Evolutionary conservation across 2,113 vertebrate genomes (phyloP).

Genomic region (Lipotes vexillifer): DNA sequence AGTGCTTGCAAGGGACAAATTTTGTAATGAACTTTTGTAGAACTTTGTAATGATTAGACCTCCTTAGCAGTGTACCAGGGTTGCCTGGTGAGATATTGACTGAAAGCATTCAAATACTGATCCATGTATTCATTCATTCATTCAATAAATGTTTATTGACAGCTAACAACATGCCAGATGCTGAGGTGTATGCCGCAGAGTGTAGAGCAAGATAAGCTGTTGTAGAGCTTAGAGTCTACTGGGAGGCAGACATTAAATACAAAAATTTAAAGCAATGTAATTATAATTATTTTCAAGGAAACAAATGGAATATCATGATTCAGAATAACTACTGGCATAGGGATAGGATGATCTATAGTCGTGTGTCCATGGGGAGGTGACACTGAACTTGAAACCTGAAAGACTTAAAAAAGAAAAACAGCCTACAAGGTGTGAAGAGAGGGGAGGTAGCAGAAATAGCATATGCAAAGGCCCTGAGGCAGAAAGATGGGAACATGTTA

Average conservation of each 20-base stretch:
- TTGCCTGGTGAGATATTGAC: constrained; percentile 39
- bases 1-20: neutral
- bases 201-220: neutral
- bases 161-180: neutral
- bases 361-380: neutral
- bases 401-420: neutral
- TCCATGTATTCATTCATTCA: constrained; percentile 30
- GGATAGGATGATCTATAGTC: neutral
- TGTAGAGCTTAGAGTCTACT: neutral
- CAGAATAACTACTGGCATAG: neutral
- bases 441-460: neutral
- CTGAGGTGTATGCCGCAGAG: neutral
- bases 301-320: neutral
- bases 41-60: neutral
- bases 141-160: constrained; percentile 39
- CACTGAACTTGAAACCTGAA: constrained; percentile 3
- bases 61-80: neutral
- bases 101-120: constrained; percentile 33
- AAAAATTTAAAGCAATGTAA: neutral
- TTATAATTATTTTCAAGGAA: neutral
- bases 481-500: neutral
- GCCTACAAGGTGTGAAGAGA: neutral
- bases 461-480: neutral
- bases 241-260: neutral
- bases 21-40: neutral